phyloP scores from a whole-genome alignment of 2,888 invertebrate genomes.

The Tyria jacobaeae region DNA sequence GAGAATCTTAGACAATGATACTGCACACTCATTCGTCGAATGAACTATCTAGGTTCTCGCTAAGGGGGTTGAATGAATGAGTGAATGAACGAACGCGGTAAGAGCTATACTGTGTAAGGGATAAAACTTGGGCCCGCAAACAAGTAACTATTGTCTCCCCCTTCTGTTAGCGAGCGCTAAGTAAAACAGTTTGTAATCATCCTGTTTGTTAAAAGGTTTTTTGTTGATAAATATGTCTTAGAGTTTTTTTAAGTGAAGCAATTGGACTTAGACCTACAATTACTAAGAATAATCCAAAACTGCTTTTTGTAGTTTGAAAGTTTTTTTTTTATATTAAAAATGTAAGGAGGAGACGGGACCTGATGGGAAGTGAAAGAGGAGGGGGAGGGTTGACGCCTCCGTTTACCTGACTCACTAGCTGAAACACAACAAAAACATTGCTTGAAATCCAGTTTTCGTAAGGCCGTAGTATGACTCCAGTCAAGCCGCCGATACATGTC shows the following conservation, averaged over 20 bases:
- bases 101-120: slow-evolving; percentile 75
- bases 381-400: too few species aligned
- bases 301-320: too few species aligned
- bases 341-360: too few species aligned
- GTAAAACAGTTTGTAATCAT: slow-evolving; percentile 47
- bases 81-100: slow-evolving; percentile 57
- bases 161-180: slow-evolving; percentile 43
- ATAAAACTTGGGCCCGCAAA: slow-evolving; percentile 69
- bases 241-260: background rate
- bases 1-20: background rate
- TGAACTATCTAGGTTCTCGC: slow-evolving; percentile 42
- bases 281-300: too few species aligned
- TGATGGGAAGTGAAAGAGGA: too few species aligned
- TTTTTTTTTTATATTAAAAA: too few species aligned
- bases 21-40: slow-evolving; percentile 25
- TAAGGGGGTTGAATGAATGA: slow-evolving; percentile 64
- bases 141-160: slow-evolving; percentile 72
- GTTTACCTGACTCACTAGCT: too few species aligned
- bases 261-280: background rate
- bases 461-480: too few species aligned
- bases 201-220: slow-evolving; percentile 32
- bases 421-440: too few species aligned
- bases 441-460: too few species aligned
- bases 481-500: too few species aligned
- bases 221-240: slow-evolving; percentile 4